Percentiles rank a stretch among this genome's conserved stretches.
Evolutionary conservation across 2,888 invertebrate species (phyloP).

Genomic region (Xylota sylvarum): DNA sequence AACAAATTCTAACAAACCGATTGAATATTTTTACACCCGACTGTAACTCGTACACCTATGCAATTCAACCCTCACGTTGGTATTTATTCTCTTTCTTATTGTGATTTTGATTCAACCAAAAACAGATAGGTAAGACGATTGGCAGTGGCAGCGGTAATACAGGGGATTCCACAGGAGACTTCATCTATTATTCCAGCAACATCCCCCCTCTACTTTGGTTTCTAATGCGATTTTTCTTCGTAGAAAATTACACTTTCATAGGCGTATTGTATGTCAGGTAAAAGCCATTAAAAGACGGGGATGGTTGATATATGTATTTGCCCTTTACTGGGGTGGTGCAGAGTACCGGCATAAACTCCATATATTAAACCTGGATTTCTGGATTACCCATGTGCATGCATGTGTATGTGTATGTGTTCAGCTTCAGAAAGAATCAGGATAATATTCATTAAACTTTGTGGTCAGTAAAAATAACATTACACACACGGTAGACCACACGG

Average conservation of each 20-base stretch:
- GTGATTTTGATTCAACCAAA: slow-evolving; percentile 65
- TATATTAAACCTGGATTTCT: slow-evolving; percentile 58
- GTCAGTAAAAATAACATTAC: slow-evolving; percentile 73
- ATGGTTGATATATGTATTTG: slow-evolving; percentile 53
- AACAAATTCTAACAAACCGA: neutral
- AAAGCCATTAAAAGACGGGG: slow-evolving; percentile 70
- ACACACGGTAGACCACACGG: slow-evolving; percentile 21
- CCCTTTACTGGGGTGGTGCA: slow-evolving; percentile 15
- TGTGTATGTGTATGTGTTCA: slow-evolving; percentile 23
- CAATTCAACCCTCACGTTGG: slow-evolving; percentile 41
- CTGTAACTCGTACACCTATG: slow-evolving; percentile 16
- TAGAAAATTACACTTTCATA: slow-evolving; percentile 74
- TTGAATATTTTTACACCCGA: slow-evolving; percentile 20
- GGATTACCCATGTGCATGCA: slow-evolving; percentile 29
- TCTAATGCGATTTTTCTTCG: slow-evolving; percentile 65
- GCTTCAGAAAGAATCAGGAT: slow-evolving; percentile 58
- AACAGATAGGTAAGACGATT: slow-evolving; percentile 56
- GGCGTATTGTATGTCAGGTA: slow-evolving; percentile 73
- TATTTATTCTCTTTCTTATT: slow-evolving; percentile 59
- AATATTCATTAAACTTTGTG: slow-evolving; percentile 76
- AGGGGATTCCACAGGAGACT: slow-evolving; percentile 46
- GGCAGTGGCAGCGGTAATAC: slow-evolving; percentile 31
- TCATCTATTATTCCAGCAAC: slow-evolving; percentile 68
- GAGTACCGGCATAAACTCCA: slow-evolving; percentile 40
- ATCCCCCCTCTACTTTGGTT: slow-evolving; percentile 14